Percentiles rank a stretch among this genome's conserved stretches.
Evolutionary conservation across 2,888 invertebrate species (phyloP).

Genomic region (Prosapia bicincta): DNA sequence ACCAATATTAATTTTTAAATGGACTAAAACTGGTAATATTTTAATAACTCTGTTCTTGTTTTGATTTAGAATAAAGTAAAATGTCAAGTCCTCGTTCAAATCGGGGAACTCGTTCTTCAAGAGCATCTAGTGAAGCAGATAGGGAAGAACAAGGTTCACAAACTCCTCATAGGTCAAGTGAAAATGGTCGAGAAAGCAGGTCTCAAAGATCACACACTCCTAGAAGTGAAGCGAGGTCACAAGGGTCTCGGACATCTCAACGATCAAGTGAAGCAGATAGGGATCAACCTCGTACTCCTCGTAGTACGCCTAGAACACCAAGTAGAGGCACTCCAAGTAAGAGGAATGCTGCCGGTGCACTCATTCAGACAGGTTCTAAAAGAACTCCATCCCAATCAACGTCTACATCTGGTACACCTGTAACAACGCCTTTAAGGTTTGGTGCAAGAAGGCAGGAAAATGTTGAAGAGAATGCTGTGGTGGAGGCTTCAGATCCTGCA

Average conservation of each 20-base stretch:
- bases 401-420: slow-evolving; percentile 23
- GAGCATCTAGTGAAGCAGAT: slow-evolving; percentile 16
- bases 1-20: too few relatives aligned
- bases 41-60: too few relatives aligned
- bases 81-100: slow-evolving; percentile 26
- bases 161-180: slow-evolving; percentile 4
- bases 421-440: slow-evolving; percentile 51
- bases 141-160: not conserved
- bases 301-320: slow-evolving; percentile 2
- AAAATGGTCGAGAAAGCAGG: not conserved
- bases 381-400: slow-evolving; percentile 6
- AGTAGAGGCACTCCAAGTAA: not conserved
- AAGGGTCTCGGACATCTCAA: slow-evolving; percentile 2
- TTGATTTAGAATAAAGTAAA: too few relatives aligned
- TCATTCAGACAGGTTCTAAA: not conserved
- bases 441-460: slow-evolving; percentile 45
- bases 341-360: not conserved
- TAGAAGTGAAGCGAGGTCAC: not conserved
- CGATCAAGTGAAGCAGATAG: slow-evolving; percentile 16
- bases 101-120: slow-evolving; percentile 24
- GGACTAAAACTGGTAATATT: too few relatives aligned
- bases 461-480: slow-evolving; percentile 37
- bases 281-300: slow-evolving; percentile 6
- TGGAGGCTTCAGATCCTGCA: slow-evolving; percentile 38
- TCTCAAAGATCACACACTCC: not conserved